A percentile compares a stretch with the other conserved stretches of the same genome.
phyloP scores from a whole-genome alignment of 2,797 vertebrate genomes.

The Hippopotamyrus pictus region DNA sequence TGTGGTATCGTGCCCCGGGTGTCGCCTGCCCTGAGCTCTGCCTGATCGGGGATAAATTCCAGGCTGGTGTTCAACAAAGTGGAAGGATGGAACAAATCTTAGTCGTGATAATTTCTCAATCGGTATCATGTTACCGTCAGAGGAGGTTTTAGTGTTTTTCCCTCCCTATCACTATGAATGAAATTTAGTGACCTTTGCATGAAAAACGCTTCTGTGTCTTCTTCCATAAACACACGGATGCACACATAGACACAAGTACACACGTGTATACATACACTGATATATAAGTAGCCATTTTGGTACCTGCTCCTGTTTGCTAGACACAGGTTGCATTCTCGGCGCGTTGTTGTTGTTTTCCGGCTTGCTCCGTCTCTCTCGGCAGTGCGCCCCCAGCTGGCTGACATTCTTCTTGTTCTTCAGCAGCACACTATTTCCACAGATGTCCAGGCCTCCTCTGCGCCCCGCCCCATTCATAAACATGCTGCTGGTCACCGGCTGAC shows the following conservation, averaged over 20 bases:
- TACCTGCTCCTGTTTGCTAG: conserved; percentile 77
- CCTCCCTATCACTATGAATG: not conserved
- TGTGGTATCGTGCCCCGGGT: not conserved
- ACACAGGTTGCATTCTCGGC: conserved; percentile 73
- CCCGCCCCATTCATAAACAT: conserved; percentile 71
- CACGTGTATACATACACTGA: not conserved
- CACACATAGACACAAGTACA: not conserved
- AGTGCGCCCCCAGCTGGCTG: conserved; percentile 59
- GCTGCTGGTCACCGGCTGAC: conserved; percentile 52
- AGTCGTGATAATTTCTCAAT: not conserved
- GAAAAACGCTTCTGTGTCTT: not conserved
- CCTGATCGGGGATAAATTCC: not conserved
- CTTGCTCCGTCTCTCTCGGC: conserved; percentile 57
- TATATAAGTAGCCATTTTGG: conserved; percentile 10
- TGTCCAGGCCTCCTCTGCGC: conserved; percentile 58
- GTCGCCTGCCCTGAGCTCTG: not conserved
- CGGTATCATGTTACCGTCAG: not conserved
- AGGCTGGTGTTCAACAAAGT: not conserved
- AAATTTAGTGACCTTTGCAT: not conserved
- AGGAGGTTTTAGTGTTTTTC: not conserved
- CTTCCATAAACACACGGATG: not conserved
- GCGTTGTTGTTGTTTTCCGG: conserved; percentile 47
- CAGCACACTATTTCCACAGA: conserved; percentile 65
- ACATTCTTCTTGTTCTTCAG: conserved; percentile 63
- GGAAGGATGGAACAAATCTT: not conserved